Evolutionary conservation across 1,140 invertebrate species (phyloP), one percentile per base, ranked within the genome.

Genomic region (Atopsyche davidsoni): DNA sequence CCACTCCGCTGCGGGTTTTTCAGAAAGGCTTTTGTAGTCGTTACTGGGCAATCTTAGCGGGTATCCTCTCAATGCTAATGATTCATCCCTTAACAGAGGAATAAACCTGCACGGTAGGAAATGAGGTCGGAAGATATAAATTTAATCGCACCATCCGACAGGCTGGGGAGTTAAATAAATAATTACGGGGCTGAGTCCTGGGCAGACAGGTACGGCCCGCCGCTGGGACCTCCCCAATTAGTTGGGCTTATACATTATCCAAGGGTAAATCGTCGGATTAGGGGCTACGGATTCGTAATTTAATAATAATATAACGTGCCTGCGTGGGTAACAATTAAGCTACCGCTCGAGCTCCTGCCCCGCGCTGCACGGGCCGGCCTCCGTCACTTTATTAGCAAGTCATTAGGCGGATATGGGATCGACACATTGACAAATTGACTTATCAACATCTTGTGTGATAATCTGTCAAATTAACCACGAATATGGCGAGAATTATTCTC

Each of bases 261-360:
- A 39, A 39, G 55, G 55, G 46, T 45, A 53, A 53, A 57, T 57
- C 55, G 55, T 38, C 51, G 51, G 55, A 57, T 57, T 57, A 57
- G 51, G 55, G 42, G 46, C 51, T 38, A 41, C 51, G 47, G 55
- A 57, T 53, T 57, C 47, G 46, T 57, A 57, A 57, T 57, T 57
- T 57, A 57, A 57, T 57, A 57, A 57, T 57, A 57, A 53, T 51
- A 57, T 57, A 57, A 57, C 55, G 55, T 57, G 55, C 50, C 55
- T 34, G 25, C 52, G 45, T 16, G 40, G 45, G 44, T 44, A 49
- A 57, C 49, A 57, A 52, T 52, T 57, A 57, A 32, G 45, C 48
- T 34, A 41, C 41, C 36, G 36, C 35, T 39, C n/a, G 16, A 34
- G 32, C 32, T 16, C n/a, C 16, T 13, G 32, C 32, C n/a, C n/a